phyloP scores from a whole-genome alignment of 2,113 vertebrate species.

The Grus americana region DNA sequence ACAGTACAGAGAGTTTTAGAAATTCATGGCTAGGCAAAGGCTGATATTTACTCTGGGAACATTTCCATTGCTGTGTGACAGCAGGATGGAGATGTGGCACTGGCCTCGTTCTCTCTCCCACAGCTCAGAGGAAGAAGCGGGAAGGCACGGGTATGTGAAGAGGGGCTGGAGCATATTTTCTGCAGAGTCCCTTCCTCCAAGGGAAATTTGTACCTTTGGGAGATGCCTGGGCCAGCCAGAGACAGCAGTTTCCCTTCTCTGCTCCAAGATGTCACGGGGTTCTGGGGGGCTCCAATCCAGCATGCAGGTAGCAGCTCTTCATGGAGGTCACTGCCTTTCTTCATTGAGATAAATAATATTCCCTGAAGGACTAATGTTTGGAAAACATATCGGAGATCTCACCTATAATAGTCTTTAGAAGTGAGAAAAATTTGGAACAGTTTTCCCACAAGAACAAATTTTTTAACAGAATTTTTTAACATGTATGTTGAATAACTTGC shows the following conservation, averaged over 20 bases:
- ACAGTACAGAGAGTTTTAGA: background rate
- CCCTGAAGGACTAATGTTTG: background rate
- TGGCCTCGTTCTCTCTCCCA: background rate
- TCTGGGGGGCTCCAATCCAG: background rate
- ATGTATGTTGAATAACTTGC: background rate
- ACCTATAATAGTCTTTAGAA: background rate
- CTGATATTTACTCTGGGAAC: background rate
- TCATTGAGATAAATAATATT: background rate
- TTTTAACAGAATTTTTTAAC: background rate
- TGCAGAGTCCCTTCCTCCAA: background rate
- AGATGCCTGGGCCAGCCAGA: background rate
- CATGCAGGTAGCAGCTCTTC: background rate
- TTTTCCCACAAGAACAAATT: background rate
- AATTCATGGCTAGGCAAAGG: background rate
- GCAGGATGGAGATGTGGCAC: background rate
- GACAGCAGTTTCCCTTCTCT: background rate
- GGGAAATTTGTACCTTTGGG: background rate
- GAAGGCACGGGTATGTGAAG: background rate
- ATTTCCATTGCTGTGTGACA: background rate
- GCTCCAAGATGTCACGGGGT: rapidly evolving
- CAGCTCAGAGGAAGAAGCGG: background rate
- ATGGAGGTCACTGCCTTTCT: background rate
- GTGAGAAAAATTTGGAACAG: background rate
- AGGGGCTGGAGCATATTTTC: background rate
- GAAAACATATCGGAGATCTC: background rate